Evolutionary conservation across 2,888 invertebrate genomes (phyloP).

Genomic region (Aethes cnicana): DNA sequence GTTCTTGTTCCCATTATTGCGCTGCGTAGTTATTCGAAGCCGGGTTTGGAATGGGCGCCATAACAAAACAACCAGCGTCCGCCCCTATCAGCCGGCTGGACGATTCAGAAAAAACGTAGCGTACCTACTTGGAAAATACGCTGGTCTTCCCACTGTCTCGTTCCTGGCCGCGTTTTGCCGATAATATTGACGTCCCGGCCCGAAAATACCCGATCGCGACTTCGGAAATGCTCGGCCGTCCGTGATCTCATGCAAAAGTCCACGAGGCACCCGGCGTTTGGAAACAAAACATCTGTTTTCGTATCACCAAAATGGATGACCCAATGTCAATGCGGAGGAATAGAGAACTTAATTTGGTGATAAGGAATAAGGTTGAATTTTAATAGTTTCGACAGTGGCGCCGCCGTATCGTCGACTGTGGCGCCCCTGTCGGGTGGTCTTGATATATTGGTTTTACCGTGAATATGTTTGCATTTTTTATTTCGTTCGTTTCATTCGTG

Average conservation of each 20-base stretch:
- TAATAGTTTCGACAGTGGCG: too few species aligned
- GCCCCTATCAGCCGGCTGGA: too few species aligned
- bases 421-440: conserved; percentile 10
- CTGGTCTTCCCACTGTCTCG: too few species aligned
- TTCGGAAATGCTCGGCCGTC: neutral
- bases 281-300: conserved; percentile 20
- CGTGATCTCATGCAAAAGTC: conserved; percentile 19
- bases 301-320: neutral
- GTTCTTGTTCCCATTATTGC: too few species aligned
- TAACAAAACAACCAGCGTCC: too few species aligned
- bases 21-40: too few species aligned
- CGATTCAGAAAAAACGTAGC: too few species aligned
- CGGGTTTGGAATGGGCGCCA: too few species aligned
- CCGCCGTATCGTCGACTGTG: neutral
- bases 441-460: neutral
- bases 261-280: neutral
- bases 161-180: too few species aligned
- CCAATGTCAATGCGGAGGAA: conserved; percentile 1
- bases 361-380: conserved; percentile 1
- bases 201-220: conserved; percentile 3
- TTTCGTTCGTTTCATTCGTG: neutral
- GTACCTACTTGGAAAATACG: too few species aligned
- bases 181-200: conserved; percentile 2
- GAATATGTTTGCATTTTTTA: conserved; percentile 1
- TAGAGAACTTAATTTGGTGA: neutral